These are phyloP conservation scores for Acropora yongei DNA, from an alignment of 64 coral and sea anemone species.

Conservation along the genomic window DNA sequence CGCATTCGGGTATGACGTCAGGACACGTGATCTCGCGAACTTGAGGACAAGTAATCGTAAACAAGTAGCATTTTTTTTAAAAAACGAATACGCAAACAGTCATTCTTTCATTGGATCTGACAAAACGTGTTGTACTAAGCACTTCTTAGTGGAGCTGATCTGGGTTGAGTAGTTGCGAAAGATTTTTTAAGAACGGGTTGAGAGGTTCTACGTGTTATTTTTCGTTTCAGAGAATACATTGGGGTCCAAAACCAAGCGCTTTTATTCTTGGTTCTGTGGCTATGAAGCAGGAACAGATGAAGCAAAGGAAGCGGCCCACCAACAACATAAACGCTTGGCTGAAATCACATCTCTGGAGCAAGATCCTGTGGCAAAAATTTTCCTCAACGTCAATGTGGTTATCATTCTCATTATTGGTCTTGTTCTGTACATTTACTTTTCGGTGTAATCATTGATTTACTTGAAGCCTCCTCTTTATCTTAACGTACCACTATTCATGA, in stretches of 20 bases:
- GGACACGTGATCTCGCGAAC: too few relatives aligned
- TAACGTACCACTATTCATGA: too few relatives aligned
- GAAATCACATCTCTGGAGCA: constrained; percentile 76
- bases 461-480: too few relatives aligned
- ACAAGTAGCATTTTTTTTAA: too few relatives aligned
- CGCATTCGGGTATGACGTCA: not conserved
- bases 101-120: too few relatives aligned
- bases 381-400: constrained; percentile 83
- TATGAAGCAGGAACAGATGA: constrained; percentile 72
- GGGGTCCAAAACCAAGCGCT: constrained; percentile 44
- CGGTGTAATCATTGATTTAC: constrained; percentile 31
- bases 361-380: constrained; percentile 59
- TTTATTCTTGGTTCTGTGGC: constrained; percentile 93
- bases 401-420: constrained; percentile 84
- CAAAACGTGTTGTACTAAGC: too few relatives aligned
- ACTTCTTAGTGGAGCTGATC: too few relatives aligned
- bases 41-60: too few relatives aligned
- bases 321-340: constrained; percentile 68
- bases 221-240: constrained; percentile 11
- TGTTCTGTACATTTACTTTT: constrained; percentile 90
- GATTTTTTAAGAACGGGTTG: too few relatives aligned
- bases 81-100: too few relatives aligned
- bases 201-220: too few relatives aligned
- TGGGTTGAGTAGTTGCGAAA: too few relatives aligned
- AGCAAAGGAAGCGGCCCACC: constrained; percentile 50